These are phyloP conservation scores for Sarotherodon lohbergeri DNA, from an alignment of 2,113 vertebrate species.

Conservation along the genomic window DNA sequence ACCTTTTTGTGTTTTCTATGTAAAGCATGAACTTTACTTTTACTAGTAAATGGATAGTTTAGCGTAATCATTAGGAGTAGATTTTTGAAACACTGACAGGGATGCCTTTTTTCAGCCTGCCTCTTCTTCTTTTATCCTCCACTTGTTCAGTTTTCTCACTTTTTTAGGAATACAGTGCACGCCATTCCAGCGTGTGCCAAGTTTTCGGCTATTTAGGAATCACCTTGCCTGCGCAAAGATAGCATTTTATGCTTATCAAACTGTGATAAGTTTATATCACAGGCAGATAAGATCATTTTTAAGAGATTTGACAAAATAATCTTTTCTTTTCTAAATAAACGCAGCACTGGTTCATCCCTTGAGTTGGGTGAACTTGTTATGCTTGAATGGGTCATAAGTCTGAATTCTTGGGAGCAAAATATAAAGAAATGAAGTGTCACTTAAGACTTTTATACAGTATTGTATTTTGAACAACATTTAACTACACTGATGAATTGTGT, in stretches of 20 bases:
- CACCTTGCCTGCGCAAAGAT: not conserved
- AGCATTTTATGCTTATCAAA: not conserved
- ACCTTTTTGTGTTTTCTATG: not conserved
- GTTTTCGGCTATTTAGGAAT: not conserved
- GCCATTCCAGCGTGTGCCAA: no score
- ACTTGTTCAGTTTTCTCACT: no score
- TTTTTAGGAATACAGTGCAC: no score
- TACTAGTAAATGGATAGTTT: not conserved
- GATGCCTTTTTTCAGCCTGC: not conserved
- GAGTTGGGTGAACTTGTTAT: not conserved
- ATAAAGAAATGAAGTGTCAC: not conserved
- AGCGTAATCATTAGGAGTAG: no score
- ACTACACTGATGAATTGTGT: not conserved
- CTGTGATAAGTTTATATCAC: no score
- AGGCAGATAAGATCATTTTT: no score
- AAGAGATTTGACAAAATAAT: not conserved
- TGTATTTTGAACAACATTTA: not conserved
- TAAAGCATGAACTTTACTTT: not conserved
- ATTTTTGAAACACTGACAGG: not conserved
- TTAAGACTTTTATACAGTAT: not conserved
- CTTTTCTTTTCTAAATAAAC: not conserved
- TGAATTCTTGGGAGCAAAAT: not conserved
- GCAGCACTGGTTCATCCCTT: not conserved
- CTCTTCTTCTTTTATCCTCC: no score
- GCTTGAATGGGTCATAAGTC: not conserved